Percentiles rank a stretch among this genome's conserved stretches.
phyloP scores from a whole-genome alignment of 1,140 invertebrate species.

The Bombus confusus region DNA sequence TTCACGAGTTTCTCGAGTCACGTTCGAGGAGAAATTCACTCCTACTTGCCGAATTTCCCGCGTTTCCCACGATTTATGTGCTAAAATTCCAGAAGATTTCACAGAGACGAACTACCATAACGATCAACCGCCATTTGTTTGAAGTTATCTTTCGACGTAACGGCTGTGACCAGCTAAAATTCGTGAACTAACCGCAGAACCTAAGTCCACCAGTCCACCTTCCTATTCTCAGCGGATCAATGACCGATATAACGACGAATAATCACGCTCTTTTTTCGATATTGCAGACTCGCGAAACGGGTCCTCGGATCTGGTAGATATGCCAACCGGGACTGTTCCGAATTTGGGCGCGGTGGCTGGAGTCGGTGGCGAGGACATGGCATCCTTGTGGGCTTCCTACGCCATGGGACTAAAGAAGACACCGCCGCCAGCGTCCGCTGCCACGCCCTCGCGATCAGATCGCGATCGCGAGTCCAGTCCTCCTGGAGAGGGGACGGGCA shows the following conservation, averaged over 20 bases:
- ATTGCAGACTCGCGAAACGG: conserved; percentile 79
- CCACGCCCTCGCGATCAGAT: conserved; percentile 80
- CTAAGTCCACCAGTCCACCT: no score
- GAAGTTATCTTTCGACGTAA: no score
- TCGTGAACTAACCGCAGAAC: no score
- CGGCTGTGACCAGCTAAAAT: no score
- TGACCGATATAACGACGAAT: not conserved
- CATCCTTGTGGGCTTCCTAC: conserved; percentile 90
- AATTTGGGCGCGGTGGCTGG: conserved; percentile 75
- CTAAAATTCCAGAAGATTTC: no score
- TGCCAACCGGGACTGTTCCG: conserved; percentile 73
- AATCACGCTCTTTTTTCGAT: not conserved
- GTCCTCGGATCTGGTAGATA: conserved; percentile 76
- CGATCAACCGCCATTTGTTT: no score
- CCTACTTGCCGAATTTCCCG: no score
- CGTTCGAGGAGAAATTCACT: no score
- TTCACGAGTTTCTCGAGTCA: no score
- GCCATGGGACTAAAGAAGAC: conserved; percentile 86
- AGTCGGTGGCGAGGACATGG: conserved; percentile 86
- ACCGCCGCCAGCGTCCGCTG: conserved; percentile 84
- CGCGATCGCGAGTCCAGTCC: conserved; percentile 86
- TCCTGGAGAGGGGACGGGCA: conserved; percentile 85
- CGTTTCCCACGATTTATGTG: no score
- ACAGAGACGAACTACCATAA: no score
- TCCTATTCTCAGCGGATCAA: not conserved